Conservation (phyloP, 2,888 invertebrate species). For the Rotaria magnacalcarata region DNA sequence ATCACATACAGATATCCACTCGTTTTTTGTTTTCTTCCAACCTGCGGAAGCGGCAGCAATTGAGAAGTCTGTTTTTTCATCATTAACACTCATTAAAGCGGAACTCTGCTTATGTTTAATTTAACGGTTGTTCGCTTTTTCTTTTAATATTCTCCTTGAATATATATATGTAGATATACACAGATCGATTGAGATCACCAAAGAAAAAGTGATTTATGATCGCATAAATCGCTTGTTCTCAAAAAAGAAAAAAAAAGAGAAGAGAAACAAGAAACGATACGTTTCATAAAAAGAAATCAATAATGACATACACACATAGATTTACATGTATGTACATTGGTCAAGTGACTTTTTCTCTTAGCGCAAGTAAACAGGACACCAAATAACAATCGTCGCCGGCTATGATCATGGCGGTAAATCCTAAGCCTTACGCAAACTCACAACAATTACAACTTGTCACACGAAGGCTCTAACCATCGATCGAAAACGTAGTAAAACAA, state of each 20-base stretch:
- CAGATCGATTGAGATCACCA: neutral
- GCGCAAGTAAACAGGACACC: neutral
- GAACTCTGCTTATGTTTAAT: conserved; percentile 24
- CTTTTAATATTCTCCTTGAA: neutral
- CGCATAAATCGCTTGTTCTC: neutral
- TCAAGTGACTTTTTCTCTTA: conserved; percentile 1
- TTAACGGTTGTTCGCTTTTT: conserved; percentile 28
- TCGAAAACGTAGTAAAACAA: neutral
- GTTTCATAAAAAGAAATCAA: neutral
- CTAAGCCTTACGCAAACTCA: conserved; percentile 2
- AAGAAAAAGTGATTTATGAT: conserved; percentile 13
- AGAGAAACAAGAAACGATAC: neutral
- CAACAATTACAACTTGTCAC: conserved; percentile 31
- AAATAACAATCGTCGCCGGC: conserved; percentile 21
- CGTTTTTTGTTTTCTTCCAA: neutral
- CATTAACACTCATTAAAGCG: conserved; percentile 24
- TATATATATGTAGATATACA: neutral
- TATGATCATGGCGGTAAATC: conserved; percentile 26
- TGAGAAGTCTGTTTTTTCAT: conserved; percentile 31
- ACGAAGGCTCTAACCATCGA: conserved; percentile 13
- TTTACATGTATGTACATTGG: conserved; percentile 21
- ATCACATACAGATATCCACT: conserved; percentile 2
- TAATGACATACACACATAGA: conserved; percentile 22
- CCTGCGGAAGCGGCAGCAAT: conserved; percentile 11
- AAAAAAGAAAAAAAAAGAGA: neutral